phyloP scores from a whole-genome alignment of 2,888 invertebrate genomes.

The Endotricha flammealis region DNA sequence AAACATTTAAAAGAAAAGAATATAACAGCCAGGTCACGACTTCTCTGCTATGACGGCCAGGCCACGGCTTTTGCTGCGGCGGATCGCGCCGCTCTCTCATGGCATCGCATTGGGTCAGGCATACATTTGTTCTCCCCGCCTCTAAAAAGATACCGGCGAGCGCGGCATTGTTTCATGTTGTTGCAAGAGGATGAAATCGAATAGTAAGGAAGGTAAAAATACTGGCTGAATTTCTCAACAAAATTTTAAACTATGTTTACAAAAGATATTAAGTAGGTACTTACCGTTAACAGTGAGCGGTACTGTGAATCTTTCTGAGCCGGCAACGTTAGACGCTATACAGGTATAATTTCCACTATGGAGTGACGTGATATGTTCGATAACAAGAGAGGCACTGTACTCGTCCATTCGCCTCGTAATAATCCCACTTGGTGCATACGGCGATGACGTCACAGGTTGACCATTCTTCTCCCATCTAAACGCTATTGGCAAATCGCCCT shows the following conservation, averaged over 20 bases:
- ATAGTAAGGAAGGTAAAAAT: too few species aligned
- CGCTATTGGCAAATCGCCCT: conserved; percentile 94
- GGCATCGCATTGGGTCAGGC: too few species aligned
- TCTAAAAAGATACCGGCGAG: too few species aligned
- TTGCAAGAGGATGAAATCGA: too few species aligned
- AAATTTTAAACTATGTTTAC: too few species aligned
- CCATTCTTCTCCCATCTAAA: conserved; percentile 95
- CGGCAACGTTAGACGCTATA: conserved; percentile 92
- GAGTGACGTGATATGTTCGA: conserved; percentile 89
- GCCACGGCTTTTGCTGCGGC: too few species aligned
- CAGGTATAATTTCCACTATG: conserved; percentile 96
- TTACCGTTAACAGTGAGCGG: conserved; percentile 90
- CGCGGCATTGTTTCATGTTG: too few species aligned
- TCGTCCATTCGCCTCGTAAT: conserved; percentile 83
- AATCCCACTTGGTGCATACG: conserved; percentile 70
- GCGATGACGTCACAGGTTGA: conserved; percentile 83
- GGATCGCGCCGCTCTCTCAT: too few species aligned
- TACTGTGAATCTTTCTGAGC: conserved; percentile 86
- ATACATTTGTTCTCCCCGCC: too few species aligned
- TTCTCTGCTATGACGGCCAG: too few species aligned
- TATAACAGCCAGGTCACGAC: background rate
- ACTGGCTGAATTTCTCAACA: too few species aligned
- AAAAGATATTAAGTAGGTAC: background rate
- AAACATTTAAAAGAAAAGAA: background rate
- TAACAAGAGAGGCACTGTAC: conserved; percentile 90